A percentile compares a stretch with the other conserved stretches of the same genome.
These are phyloP conservation scores for Pemphigus obesinymphae DNA, from an alignment of 1,140 invertebrate species.

Conservation along the genomic window DNA sequence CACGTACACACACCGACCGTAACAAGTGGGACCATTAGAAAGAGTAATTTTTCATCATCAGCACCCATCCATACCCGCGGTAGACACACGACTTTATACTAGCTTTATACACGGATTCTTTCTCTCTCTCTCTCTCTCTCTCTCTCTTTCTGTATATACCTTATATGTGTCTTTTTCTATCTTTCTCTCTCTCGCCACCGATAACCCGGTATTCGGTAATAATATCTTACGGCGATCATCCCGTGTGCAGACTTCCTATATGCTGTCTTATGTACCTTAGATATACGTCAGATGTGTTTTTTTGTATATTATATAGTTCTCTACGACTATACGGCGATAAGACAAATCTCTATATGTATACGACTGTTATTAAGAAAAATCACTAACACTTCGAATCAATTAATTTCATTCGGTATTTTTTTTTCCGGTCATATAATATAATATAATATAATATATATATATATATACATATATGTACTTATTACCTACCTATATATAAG, in stretches of 20 bases:
- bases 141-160: background rate
- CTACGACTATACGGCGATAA: background rate
- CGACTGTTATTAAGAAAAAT: background rate
- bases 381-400: background rate
- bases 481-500: too few relatives aligned
- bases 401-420: background rate
- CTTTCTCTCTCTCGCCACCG: background rate
- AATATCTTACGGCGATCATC: background rate
- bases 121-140: background rate
- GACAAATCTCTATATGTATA: background rate
- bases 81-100: background rate
- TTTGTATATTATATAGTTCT: too few relatives aligned
- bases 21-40: constrained; percentile 38
- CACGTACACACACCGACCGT: background rate
- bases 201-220: constrained; percentile 4
- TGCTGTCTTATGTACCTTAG: background rate
- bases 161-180: background rate
- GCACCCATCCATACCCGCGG: constrained; percentile 3
- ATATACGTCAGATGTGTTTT: too few relatives aligned
- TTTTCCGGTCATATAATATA: too few relatives aligned
- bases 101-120: too few relatives aligned
- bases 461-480: too few relatives aligned
- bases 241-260: background rate
- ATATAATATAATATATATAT: background rate
- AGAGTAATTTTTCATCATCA: constrained; percentile 40